Conservation (phyloP, 1,140 invertebrate species). For the Eulimnadia texana region DNA sequence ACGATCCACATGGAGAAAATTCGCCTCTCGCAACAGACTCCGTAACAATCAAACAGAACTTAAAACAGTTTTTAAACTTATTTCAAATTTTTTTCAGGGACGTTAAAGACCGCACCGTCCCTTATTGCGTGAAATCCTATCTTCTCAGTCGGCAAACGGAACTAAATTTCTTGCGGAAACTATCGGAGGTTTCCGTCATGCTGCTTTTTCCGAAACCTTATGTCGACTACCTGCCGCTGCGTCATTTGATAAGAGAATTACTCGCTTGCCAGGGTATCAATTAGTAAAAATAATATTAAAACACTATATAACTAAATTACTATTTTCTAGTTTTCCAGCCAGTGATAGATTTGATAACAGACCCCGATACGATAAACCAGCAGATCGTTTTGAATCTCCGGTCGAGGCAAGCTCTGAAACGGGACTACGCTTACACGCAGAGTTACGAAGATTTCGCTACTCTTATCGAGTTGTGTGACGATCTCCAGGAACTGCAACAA, state of each 20-base stretch:
- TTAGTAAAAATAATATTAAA: conserved; percentile 8
- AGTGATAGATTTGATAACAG: conserved; percentile 63
- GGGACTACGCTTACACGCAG: conserved; percentile 71
- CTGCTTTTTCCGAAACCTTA: conserved; percentile 65
- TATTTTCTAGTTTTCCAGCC: conserved; percentile 54
- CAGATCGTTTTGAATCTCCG: conserved; percentile 69
- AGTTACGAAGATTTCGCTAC: conserved; percentile 79
- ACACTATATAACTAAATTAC: background rate
- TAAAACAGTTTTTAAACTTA: conserved; percentile 9
- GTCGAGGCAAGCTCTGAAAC: conserved; percentile 59
- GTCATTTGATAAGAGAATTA: conserved; percentile 65
- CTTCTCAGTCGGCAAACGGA: conserved; percentile 55
- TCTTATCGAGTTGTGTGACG: conserved; percentile 62
- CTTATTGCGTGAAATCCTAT: conserved; percentile 34
- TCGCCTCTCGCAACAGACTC: conserved; percentile 51
- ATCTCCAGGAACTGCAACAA: conserved; percentile 65
- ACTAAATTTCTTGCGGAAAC: conserved; percentile 59
- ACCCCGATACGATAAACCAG: conserved; percentile 82
- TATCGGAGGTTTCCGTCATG: conserved; percentile 66
- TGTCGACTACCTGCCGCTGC: conserved; percentile 48
- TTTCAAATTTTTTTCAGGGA: conserved; percentile 10
- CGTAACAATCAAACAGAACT: conserved; percentile 36
- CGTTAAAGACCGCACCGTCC: conserved; percentile 15
- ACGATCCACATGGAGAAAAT: conserved; percentile 75
- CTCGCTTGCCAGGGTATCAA: conserved; percentile 61